Evolutionary conservation across 2,888 invertebrate genomes (phyloP), one percentile per base, ranked within the genome.

Genomic region (Phengaris arion): DNA sequence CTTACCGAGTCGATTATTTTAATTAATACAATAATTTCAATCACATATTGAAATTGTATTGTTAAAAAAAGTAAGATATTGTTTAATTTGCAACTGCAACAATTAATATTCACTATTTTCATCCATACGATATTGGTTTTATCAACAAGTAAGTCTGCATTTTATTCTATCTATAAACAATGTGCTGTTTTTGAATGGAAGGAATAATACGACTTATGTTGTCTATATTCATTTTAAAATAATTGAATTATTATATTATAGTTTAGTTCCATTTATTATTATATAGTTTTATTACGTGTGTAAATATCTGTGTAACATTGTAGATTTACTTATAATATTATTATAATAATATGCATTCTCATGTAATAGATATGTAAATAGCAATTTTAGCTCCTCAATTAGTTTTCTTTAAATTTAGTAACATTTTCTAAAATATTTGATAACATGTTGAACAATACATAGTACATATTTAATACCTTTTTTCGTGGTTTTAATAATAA

Each of bases 241-340:
- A 57, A 15, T 22, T 22, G 1, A 7, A 45, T 64, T 45, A 45
- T 35, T 64, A 64, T 35, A 45, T 10, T 35, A 59, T 35, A 64
- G 35, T 35, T 59, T 64, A 64, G 64, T 35, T 64, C 35, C 64
- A 45, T 64, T 64, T 45, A 64, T 10, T 35, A 64, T 64, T 12
- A 35, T 64, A 13, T 64, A 64, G 35, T 64, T 64, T 6, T 64
- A 12, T 45, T 35, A 64, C 7, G 35, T 64, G 35, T 64, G 35
- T 64, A 64, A 64, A 64, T 64, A 64, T 64, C 12, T 64, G 35
- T 64, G 2, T 45, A 13, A 35, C 13, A 64, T 45, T 64, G 22
- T 59, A 59, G 59, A 59, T 22, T 59, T 59, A 59, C 22, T 59
- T 59, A 57, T n/a, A 51, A 51, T 51, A 55, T 55, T 57, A 8